Evolutionary conservation across 2,113 vertebrate species (phyloP).

Genomic region (Tenebrosternarchus preto): DNA sequence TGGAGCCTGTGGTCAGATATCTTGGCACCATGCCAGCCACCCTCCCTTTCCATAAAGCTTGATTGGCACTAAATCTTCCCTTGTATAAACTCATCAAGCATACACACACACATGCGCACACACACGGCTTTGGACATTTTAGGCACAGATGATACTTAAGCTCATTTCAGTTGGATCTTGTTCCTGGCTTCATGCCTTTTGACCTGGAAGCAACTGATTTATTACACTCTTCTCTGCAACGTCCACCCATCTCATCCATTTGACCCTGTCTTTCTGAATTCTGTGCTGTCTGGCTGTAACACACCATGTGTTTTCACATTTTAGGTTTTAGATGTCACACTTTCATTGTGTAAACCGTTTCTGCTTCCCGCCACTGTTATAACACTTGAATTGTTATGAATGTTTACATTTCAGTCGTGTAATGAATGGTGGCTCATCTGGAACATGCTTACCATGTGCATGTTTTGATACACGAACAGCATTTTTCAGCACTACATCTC

Average conservation of each 20-base stretch:
- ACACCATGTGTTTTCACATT: background rate
- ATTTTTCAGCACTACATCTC: slow-evolving; percentile 18
- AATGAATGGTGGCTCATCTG: background rate
- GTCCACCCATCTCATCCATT: background rate
- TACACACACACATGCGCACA: slow-evolving; percentile 10
- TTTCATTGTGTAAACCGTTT: background rate
- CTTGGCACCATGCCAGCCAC: slow-evolving; percentile 64
- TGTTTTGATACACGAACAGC: background rate
- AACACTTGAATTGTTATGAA: slow-evolving; percentile 45
- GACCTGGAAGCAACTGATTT: slow-evolving; percentile 1
- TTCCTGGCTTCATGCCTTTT: background rate
- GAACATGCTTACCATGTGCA: background rate
- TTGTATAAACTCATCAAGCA: slow-evolving; percentile 45
- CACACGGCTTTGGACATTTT: background rate
- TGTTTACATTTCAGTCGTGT: slow-evolving; percentile 29
- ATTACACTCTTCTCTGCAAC: background rate
- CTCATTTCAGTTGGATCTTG: background rate
- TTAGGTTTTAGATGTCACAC: background rate
- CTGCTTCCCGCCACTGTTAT: slow-evolving; percentile 22
- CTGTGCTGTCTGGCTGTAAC: background rate
- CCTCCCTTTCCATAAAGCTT: slow-evolving; percentile 37
- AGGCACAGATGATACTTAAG: background rate
- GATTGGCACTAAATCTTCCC: slow-evolving; percentile 54
- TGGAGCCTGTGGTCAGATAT: slow-evolving; percentile 65
- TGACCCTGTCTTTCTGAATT: background rate